These are phyloP conservation scores for Aspidapion aeneum DNA, from an alignment of 2,888 invertebrate species.

Conservation along the genomic window DNA sequence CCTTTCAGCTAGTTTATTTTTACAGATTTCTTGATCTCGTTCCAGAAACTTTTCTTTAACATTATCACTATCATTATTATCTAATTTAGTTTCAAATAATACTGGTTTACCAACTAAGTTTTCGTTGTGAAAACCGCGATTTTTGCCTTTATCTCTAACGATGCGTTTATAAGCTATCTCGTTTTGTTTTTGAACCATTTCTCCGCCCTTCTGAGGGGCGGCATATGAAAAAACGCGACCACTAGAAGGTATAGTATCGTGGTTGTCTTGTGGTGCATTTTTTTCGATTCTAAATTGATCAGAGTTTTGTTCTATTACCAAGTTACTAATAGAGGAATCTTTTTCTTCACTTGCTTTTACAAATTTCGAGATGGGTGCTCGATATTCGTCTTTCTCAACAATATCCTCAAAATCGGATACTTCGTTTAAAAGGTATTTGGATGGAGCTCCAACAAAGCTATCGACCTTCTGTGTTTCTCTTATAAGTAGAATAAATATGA, in stretches of 20 bases:
- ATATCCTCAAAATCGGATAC: conserved; percentile 32
- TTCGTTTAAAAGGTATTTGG: conserved; percentile 14
- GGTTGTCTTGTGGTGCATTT: background rate
- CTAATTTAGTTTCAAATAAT: too few relatives aligned
- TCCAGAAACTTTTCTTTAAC: too few relatives aligned
- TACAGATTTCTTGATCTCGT: too few relatives aligned
- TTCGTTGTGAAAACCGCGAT: background rate
- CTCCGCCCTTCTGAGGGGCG: background rate
- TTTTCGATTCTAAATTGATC: background rate
- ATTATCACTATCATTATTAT: too few relatives aligned
- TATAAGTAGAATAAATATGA: conserved; percentile 2
- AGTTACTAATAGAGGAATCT: conserved; percentile 1
- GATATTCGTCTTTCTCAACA: conserved; percentile 23
- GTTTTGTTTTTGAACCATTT: background rate
- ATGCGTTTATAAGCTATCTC: too few relatives aligned
- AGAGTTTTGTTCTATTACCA: background rate
- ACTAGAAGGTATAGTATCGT: conserved; percentile 2
- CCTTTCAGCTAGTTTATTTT: too few relatives aligned
- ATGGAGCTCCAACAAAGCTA: background rate
- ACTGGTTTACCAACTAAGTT: background rate
- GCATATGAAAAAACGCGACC: conserved; percentile 17
- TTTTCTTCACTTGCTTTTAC: background rate
- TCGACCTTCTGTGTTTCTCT: background rate
- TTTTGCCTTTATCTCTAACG: background rate
- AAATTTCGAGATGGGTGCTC: background rate